phyloP scores from a whole-genome alignment of 2,888 invertebrate genomes.

The Cephus nigrinus region DNA sequence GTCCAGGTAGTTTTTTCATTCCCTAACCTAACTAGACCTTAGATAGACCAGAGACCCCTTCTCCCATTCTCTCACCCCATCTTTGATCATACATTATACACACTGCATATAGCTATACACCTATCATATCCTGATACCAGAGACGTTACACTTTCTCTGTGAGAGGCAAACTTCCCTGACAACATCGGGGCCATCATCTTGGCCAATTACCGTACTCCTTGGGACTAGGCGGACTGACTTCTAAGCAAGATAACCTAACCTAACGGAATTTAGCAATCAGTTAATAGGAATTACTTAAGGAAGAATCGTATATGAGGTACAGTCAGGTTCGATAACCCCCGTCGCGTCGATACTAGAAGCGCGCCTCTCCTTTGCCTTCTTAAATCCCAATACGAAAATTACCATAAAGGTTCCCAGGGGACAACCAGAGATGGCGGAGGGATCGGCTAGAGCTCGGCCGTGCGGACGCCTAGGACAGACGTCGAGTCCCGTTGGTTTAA shows the following conservation, averaged over 20 bases:
- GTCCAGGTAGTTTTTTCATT: background rate
- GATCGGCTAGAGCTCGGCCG: background rate
- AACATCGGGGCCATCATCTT: constrained; percentile 28
- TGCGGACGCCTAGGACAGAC: background rate
- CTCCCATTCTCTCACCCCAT: background rate
- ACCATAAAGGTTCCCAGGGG: background rate
- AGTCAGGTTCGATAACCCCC: background rate
- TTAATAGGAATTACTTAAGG: constrained; percentile 1
- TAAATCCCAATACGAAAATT: background rate
- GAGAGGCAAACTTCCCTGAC: constrained; percentile 16
- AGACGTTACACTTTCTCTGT: constrained; percentile 37
- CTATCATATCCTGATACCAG: background rate
- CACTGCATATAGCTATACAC: background rate
- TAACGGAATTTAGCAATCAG: constrained; percentile 4
- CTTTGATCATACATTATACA: background rate
- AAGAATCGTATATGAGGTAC: background rate
- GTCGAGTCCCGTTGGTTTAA: background rate
- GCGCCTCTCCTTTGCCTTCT: background rate
- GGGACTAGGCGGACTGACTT: background rate
- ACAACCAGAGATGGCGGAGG: too few species aligned
- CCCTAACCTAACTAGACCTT: background rate
- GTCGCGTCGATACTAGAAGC: background rate
- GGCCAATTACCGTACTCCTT: background rate
- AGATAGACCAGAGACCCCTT: too few species aligned
- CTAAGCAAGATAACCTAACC: background rate